Conservation (phyloP, 2,797 vertebrate genomes). For the Helarctos malayanus region DNA sequence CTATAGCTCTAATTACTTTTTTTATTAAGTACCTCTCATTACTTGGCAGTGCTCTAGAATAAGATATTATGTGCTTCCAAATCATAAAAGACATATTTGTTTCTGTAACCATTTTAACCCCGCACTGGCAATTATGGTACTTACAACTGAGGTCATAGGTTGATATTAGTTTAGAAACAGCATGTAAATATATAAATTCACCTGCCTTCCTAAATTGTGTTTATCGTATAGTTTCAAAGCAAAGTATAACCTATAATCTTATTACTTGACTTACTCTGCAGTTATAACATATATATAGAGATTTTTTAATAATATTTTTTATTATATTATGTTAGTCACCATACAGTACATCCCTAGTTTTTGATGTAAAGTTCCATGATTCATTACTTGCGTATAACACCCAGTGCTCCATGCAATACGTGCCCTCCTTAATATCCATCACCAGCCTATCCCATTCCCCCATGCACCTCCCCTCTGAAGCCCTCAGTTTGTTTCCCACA, state of each 20-base stretch:
- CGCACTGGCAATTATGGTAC: slow-evolving; percentile 66
- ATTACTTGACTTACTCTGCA: slow-evolving; percentile 25
- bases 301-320: not conserved
- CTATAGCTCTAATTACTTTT: slow-evolving; percentile 80
- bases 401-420: too few relatives aligned
- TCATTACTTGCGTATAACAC: too few relatives aligned
- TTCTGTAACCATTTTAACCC: slow-evolving; percentile 64
- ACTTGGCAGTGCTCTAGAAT: slow-evolving; percentile 72
- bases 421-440: too few relatives aligned
- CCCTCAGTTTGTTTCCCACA: too few relatives aligned
- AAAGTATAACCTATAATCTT: slow-evolving; percentile 58
- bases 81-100: slow-evolving; percentile 66
- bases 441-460: too few relatives aligned
- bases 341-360: too few relatives aligned
- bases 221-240: slow-evolving; percentile 30
- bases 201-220: slow-evolving; percentile 62
- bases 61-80: slow-evolving; percentile 70
- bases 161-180: slow-evolving; percentile 75
- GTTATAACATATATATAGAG: not conserved
- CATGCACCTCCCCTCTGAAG: too few relatives aligned
- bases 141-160: slow-evolving; percentile 64
- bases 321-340: too few relatives aligned
- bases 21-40: slow-evolving; percentile 77
- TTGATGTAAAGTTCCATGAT: too few relatives aligned
- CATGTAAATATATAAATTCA: slow-evolving; percentile 73